Conservation (phyloP, 2,113 vertebrate species). For the Indri indri region DNA sequence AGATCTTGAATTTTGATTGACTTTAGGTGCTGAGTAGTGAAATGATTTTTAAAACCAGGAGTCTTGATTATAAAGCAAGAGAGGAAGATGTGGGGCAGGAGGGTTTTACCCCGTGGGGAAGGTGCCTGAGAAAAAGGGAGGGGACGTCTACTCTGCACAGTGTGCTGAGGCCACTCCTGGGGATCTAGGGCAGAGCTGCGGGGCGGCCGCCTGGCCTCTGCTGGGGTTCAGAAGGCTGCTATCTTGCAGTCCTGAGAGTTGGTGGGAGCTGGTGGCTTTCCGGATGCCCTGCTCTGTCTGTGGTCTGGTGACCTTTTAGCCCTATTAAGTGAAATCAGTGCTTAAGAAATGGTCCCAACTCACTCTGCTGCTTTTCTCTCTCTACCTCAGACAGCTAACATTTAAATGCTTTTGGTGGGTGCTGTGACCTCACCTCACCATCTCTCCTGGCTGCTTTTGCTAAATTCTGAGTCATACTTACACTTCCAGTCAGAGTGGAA, state of each 20-base stretch:
- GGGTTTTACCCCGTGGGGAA: neutral
- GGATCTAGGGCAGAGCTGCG: neutral
- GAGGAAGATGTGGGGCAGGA: neutral
- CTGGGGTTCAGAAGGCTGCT: neutral
- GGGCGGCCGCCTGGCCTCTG: neutral
- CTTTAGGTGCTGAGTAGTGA: conserved; percentile 30
- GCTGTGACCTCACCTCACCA: neutral
- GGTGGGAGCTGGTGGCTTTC: neutral
- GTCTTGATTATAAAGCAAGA: neutral
- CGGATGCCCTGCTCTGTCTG: neutral
- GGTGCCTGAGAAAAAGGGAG: neutral
- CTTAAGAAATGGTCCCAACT: neutral
- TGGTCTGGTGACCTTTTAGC: conserved; percentile 31
- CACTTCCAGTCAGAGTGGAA: conserved; percentile 14
- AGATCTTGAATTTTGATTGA: conserved; percentile 49
- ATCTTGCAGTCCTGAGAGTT: neutral
- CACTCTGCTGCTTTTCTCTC: neutral
- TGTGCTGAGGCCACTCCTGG: neutral
- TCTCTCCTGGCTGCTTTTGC: conserved; percentile 15
- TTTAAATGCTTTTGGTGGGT: neutral
- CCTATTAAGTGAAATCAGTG: conserved; percentile 23
- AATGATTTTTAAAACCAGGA: conserved; percentile 35
- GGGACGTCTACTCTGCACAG: neutral
- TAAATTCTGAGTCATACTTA: neutral
- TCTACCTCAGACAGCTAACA: neutral